phyloP scores from a whole-genome alignment of 2,113 vertebrate species.

The Panthera uncia region DNA sequence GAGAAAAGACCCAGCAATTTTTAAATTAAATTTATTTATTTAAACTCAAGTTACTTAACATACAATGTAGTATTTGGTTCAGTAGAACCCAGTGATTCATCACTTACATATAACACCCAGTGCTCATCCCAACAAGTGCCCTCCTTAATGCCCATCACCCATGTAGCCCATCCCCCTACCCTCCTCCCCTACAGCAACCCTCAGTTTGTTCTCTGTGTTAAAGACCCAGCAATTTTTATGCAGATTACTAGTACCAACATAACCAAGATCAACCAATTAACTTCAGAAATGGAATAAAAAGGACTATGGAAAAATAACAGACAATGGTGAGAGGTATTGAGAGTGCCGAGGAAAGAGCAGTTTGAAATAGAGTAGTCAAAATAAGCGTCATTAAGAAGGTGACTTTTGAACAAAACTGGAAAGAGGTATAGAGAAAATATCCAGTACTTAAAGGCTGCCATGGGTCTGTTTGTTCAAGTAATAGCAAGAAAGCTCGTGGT shows the following conservation, averaged over 20 bases:
- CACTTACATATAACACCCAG: no score
- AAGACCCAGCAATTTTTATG: not conserved
- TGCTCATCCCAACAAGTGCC: no score
- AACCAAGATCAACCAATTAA: constrained; percentile 29
- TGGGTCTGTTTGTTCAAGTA: not conserved
- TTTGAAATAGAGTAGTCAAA: not conserved
- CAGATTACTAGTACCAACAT: constrained; percentile 2
- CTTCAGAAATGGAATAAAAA: not conserved
- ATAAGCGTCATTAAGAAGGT: not conserved
- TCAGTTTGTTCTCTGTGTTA: no score
- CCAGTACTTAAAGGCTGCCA: not conserved
- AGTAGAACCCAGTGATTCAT: no score
- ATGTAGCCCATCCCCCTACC: no score
- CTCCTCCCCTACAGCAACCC: no score
- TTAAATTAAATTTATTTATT: not conserved
- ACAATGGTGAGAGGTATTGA: not conserved
- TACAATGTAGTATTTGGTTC: no score
- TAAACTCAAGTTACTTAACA: no score
- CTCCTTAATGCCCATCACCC: no score
- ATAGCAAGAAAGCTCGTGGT: not conserved
- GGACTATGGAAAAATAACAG: not conserved
- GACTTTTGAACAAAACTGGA: not conserved
- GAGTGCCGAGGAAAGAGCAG: not conserved
- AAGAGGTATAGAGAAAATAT: not conserved
- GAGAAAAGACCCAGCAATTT: not conserved